Evolutionary conservation across 2,113 vertebrate species (phyloP), one percentile per base, ranked within the genome.

Genomic region (Megaceryle maxima): DNA sequence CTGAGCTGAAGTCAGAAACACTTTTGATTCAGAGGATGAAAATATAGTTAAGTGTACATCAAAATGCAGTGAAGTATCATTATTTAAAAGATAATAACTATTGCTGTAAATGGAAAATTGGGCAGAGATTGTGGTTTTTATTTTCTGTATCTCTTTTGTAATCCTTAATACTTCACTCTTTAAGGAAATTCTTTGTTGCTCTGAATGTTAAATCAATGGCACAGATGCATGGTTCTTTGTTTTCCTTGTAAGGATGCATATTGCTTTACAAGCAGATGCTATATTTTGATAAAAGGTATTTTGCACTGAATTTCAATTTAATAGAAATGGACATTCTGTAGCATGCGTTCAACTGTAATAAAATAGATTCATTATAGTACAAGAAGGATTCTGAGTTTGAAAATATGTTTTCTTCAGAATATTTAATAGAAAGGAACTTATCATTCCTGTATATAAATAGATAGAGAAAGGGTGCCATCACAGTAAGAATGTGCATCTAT

Each of bases 291-390:
- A 88, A 95, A 84, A 92, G 29, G 8, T 82, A 67, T 90, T 96
- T 94, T 92, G n/a, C 53, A 80, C 18, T 39, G 80, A 83, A 94
- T 96, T 97, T 83, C 79, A 31, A 20, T 79, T 25, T 92, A 95
- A 87, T 73, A 89, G 80, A 88, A 96, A 97, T 92, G 56, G 59
- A 76, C 87, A 87, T 56, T 90, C 85, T 96, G 63, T 67, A 69
- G 14, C 62, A 83, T 39, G 41, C 11, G 16, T 91, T 94, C 95
- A 95, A 64, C 67, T 93, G 29, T 87, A 97, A 63, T 88, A 94
- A 97, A 97, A 96, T 94, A 72, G 88, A 96, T 95, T 92, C 37
- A 96, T 97, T 97, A 81, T 17, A 86, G 55, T 72, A 72, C 0
- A 1, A 69, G 80, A 82, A 94, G 19, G 33, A 63, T 31, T 76